These are phyloP conservation scores for Archips crataeganus DNA, from an alignment of 2,888 invertebrate species.

Conservation along the genomic window DNA sequence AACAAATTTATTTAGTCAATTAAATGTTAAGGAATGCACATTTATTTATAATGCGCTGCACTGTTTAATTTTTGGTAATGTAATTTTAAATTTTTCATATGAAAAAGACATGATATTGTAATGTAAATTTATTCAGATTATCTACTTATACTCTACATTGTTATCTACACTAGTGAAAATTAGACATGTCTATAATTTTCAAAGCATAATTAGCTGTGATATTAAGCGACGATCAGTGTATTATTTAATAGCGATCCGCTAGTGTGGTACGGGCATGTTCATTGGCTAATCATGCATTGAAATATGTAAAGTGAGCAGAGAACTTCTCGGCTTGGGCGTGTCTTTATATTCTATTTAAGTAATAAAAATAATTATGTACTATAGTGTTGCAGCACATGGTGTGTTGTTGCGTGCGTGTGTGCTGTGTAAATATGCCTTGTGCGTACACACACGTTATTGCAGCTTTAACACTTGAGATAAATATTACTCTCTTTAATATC, in stretches of 20 bases:
- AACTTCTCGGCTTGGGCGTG: slow-evolving; percentile 84
- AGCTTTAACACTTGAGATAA: slow-evolving; percentile 85
- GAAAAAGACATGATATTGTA: slow-evolving; percentile 86
- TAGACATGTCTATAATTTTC: slow-evolving; percentile 86
- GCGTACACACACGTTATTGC: slow-evolving; percentile 85
- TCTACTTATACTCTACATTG: slow-evolving; percentile 86
- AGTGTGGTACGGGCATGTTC: slow-evolving; percentile 83
- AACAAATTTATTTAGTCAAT: slow-evolving; percentile 87
- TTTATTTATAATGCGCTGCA: slow-evolving; percentile 87
- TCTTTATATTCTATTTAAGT: slow-evolving; percentile 84
- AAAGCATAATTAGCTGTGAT: slow-evolving; percentile 87
- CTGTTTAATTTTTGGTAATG: slow-evolving; percentile 85
- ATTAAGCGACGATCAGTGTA: slow-evolving; percentile 85
- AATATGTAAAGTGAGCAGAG: slow-evolving; percentile 82
- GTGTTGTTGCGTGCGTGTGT: slow-evolving; percentile 83
- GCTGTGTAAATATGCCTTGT: slow-evolving; percentile 85
- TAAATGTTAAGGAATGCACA: slow-evolving; percentile 86
- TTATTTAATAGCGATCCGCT: slow-evolving; percentile 84
- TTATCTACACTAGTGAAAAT: slow-evolving; percentile 86
- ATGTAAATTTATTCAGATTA: slow-evolving; percentile 86
- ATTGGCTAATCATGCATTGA: slow-evolving; percentile 87
- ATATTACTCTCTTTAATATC: slow-evolving; percentile 87
- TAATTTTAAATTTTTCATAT: slow-evolving; percentile 85
- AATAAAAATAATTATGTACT: slow-evolving; percentile 83
- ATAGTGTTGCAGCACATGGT: slow-evolving; percentile 83